Evolutionary conservation across 2,113 vertebrate genomes (phyloP), one percentile per base, ranked within the genome.

Genomic region (Callithrix jacchus): DNA sequence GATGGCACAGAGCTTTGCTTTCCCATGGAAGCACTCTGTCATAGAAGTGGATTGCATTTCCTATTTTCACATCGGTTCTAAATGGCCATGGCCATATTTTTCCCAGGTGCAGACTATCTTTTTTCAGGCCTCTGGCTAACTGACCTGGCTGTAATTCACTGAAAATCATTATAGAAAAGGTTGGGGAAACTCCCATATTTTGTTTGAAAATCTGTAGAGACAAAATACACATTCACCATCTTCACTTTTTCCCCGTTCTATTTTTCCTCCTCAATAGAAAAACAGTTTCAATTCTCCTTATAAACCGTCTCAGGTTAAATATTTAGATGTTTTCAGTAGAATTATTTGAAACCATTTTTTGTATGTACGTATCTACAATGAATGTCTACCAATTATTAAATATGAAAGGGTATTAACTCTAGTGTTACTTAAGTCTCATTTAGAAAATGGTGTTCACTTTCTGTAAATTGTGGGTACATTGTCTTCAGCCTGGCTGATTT

Each of bases 61-160:
- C 92, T 91, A 70, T 96, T 96, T 96, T 93, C 88, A 52, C 37
- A 85, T 93, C 42, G 5, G 14, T 85, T 92, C 88, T 93, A 82
- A 89, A 91, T 91, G 91, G 88, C 89, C 47, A 40, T 35, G 16
- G 40, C 66, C 45, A 2, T 86, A 85, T 82, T 97, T 92, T 77
- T 96, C 35, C 6, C 2, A 76, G 91, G 58, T 37, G 47, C 37
- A 70, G 49, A 66, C 76, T 89, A 12, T 88, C 45, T 54, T 89
- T 90, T 92, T 89, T 80, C 25, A 84, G 84, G 30, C 56, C 58
- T 6, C 85, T 68, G 45, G 49, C 58, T 94, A 96, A 95, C 40
- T 86, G 74, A 95, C 76, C 30, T 84, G 88, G 52, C 73, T 93
- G 13, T 92, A 87, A 76, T 61, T 54, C 54, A 77, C 52, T 91